Evolutionary conservation across 1,140 invertebrate species (phyloP), one percentile per base, ranked within the genome.

Genomic region (Druon quercuslanigerum): DNA sequence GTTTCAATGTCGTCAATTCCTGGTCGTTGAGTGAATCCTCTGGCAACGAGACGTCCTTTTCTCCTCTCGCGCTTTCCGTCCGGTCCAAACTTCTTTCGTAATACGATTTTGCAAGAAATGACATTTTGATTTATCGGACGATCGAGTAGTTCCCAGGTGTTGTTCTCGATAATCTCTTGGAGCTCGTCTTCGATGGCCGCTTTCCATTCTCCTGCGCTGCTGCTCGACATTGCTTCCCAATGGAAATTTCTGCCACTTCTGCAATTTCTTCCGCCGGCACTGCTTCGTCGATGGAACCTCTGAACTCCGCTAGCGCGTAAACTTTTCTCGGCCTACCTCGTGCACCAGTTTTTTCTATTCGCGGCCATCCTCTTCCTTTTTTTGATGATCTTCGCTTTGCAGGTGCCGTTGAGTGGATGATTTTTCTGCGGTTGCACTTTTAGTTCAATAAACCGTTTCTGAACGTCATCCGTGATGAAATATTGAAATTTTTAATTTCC

Each of bases 11-110:
- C 33, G 20, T 73, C n/a, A 0, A 52, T 9, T 11, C 84, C 81
- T 19, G 66, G n/a, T 0, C 20, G 52, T 51, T 86, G 85, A 14
- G 11, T 17, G 54, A 57, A 84, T 13, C 81, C 83, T 70, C 77
- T 84, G 0, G 76, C 83, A 4, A 82, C 82, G 0, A 84, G 25
- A 20, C 82, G 51, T 0, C 80, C 82, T 56, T 85, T 83, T 57
- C 74, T 51, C 3, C 73, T 50, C 19, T 74, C 74, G 5, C 77
- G 16, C 4, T 74, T 71, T 3, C 73, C 72, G 40, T 80, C 52
- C 56, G 46, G 11, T 14, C n/a, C n/a, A n/a, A n/a, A n/a, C n/a
- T n/a, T n/a, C n/a, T n/a, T n/a, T n/a, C n/a, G n/a, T n/a, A n/a
- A n/a, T n/a, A n/a, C n/a, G n/a, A n/a, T n/a, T n/a, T n/a, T n/a